Base-by-base conservation (phyloP, 2,113 vertebrate genomes). In the Cololabis saira region DNA sequence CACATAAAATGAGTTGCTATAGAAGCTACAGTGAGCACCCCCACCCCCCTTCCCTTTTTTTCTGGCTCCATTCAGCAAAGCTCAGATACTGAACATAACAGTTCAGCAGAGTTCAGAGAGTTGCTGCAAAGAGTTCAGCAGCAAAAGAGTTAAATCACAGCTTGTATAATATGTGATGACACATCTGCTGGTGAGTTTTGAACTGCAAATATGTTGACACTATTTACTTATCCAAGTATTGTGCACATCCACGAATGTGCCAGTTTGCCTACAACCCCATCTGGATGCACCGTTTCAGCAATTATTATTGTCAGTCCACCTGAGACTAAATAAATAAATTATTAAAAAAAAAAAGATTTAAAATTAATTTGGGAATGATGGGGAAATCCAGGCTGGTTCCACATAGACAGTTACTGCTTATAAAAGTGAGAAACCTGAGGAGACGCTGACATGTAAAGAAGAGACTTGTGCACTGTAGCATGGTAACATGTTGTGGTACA, bases 191-290 rank as follows among this genome's bases (percentile, higher is more conserved):
- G 13, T 61, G 45, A 47, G 19, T 67, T 65, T 40, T 42, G 44
- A 40, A 65, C 14, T 66, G 64, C 59, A 76, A 75, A 81, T 67
- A 66, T 6, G 18, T 51, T 27, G 53, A 74, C 67, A 56, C 49
- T 63, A 4, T 74, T 51, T 74, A 18, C 70, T 66, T 85, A 76
- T 78, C 74, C 55, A 40, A 57, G 63, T 56, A 75, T 12, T 63
- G n/a, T 45, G 19, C 58, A 37, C 55, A 5, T 19, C 1, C 53
- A 11, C 30, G 42, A 21, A 17, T 49, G 18, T 61, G 52, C 24
- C 24, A 27, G 33, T 37, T 37, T 37, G 33, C 33, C 33, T 7
- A 9, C 33, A 7, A 37, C 33, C 10, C 33, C 33, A 37, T 37
- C 6, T 37, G 33, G 33, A 9, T 37, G 6, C 10, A 11, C 33